phyloP scores from a whole-genome alignment of 2,797 vertebrate species.

The Channallabes apus region DNA sequence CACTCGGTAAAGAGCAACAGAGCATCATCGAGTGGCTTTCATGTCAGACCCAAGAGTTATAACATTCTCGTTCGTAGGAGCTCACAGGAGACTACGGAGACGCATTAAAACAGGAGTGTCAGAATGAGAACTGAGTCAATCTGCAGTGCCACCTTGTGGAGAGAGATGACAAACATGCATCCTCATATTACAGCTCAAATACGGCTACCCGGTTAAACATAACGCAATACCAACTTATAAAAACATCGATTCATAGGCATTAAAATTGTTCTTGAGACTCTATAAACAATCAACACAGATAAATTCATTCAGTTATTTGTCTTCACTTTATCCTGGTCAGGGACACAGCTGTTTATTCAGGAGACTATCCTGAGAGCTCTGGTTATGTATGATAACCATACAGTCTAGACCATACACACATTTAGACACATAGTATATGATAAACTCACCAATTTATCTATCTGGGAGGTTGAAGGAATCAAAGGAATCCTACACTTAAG shows the following conservation, averaged over 20 bases:
- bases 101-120: neutral
- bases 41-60: conserved; percentile 4
- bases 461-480: neutral
- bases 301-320: neutral
- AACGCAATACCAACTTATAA: neutral
- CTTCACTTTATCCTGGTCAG: neutral
- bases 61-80: neutral
- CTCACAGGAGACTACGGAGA: neutral
- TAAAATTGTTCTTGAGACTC: neutral
- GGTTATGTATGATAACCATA: neutral
- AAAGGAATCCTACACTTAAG: neutral
- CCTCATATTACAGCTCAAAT: too few relatives aligned
- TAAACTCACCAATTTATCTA: neutral
- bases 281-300: neutral
- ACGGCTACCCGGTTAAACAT: neutral
- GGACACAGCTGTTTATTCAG: neutral
- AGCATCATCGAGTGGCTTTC: neutral
- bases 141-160: conserved; percentile 44
- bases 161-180: neutral
- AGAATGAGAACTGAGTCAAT: neutral
- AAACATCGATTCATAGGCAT: neutral
- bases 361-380: neutral
- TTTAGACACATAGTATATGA: neutral
- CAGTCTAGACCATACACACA: too few relatives aligned
- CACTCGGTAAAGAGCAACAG: conserved; percentile 3